Conservation (phyloP, 37 sponge, comb jelly and placozoan genomes). For the Mnemiopsis leidyi region DNA sequence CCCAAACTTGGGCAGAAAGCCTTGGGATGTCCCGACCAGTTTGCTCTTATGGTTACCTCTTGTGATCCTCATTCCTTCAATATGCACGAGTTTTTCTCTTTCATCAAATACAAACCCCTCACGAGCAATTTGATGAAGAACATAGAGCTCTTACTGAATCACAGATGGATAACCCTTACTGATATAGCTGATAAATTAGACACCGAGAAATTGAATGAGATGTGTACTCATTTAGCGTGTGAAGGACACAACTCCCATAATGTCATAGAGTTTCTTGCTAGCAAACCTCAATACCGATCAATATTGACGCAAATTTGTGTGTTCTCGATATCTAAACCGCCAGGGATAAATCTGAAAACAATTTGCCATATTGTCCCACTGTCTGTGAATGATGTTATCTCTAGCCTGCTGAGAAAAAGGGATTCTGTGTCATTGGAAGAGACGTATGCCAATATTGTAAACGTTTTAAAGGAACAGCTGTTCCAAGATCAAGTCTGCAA, state of each 20-base stretch:
- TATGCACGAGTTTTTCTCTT: neutral
- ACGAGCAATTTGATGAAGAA: neutral
- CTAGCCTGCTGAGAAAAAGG: neutral
- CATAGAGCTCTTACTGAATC: neutral
- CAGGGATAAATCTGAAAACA: neutral
- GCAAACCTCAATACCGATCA: neutral
- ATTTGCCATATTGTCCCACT: neutral
- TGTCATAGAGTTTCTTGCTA: neutral
- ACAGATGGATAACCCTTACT: neutral
- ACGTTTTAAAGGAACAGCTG: neutral
- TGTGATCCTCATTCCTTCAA: neutral
- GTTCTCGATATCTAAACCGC: neutral
- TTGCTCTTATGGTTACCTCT: neutral
- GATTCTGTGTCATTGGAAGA: neutral
- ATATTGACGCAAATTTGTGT: neutral
- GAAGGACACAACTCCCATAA: neutral
- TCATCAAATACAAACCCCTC: neutral
- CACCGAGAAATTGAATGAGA: neutral
- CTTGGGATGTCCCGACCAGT: neutral
- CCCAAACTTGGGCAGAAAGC: neutral
- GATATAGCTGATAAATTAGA: neutral
- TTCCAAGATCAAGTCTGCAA: neutral
- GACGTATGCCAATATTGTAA: neutral
- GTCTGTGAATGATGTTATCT: neutral
- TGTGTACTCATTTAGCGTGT: neutral